Evolutionary conservation across 1,140 invertebrate species (phyloP), one percentile per base, ranked within the genome.

Genomic region (Delia radicum): DNA sequence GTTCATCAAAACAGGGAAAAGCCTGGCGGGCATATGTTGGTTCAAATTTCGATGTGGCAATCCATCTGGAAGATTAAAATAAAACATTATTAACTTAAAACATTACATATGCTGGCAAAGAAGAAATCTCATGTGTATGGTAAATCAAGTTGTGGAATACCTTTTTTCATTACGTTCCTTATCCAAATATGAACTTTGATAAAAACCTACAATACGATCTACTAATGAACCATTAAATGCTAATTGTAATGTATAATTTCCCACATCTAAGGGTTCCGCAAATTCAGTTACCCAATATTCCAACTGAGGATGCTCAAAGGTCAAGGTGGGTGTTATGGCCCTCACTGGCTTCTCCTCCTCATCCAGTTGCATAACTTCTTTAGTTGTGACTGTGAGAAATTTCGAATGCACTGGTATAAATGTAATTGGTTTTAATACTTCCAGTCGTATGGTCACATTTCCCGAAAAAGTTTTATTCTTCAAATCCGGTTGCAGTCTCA

Each of bases 1-100:
- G 97, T 84, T 99, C 97, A 87, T 99, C 98, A 84, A 98, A 98
- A 85, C 96, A 98, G 0, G 97, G 97, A 82, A 97, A 98, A 0
- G 94, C 94, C 85, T 92, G 90, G 29, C 97, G 90, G 0, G 97
- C 96, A 88, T 96, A 95, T 0, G 95, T 98, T 0, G 96, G 94
- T 82, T 98, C 94, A 83, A 99, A 96, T 87, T 98, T 97, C 1
- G 95, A 94, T 1, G 94, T 94, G 10, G 94, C 95, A 77, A 98
- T 92, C 75, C 87, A 89, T 81, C 95, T 96, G 81, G 75, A 88
- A 89, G 63, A 27, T 76, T 13, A 15, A 24, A 42, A 26, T 42
- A 24, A 42, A 12, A n/a, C 2, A 29, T 65, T n/a, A 26, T 28
- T 71, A n/a, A n/a, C n/a, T 12, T n/a, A 75, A 72, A 67, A 5